Base-by-base conservation (phyloP, 2,113 vertebrate species). In the Lagopus leucura region DNA sequence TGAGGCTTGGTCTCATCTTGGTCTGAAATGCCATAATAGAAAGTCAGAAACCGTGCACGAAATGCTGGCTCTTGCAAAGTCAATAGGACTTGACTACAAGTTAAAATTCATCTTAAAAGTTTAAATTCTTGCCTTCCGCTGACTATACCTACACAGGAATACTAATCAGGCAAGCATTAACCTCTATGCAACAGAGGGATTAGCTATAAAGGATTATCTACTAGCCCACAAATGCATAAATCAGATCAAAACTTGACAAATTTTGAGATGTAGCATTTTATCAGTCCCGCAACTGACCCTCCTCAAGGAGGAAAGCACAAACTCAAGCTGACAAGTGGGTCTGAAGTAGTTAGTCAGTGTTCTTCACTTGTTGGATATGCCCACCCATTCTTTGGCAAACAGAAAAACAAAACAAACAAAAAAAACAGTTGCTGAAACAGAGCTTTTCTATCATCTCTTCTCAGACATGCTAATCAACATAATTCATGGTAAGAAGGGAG, bases 401-500 rank as follows among this genome's bases (percentile, higher is more conserved):
- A 57, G 58, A 74, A 77, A 88, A 85, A 34, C 40, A 90, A 73
- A 88, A 61, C 40, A 38, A 36, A 36, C 9, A 72, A 88, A 79
- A 58, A 83, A 38, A 67, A 19, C 40, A 55, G 61, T 64, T 50
- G 54, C 58, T 79, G 60, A 86, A 80, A 60, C 79, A 65, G 81
- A 83, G 40, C 75, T 72, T 34, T 58, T 40, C 92, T 91, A 82
- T 89, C 80, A 55, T 81, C 57, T 70, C 86, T 82, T 85, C 88
- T 64, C 78, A 90, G 74, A 76, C 83, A 90, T 27, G 47, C 92
- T 87, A 71, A 95, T 82, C 77, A 96, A 64, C 93, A 95, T 58
- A 75, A 97, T 96, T 96, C 94, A 93, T 93, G 48, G 90, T 55
- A 93, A 85, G 73, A 67, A 82, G 77, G 55, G 47, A 86, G 88